phyloP scores from a whole-genome alignment of 2,113 vertebrate species.

The Poeciliopsis prolifica region DNA sequence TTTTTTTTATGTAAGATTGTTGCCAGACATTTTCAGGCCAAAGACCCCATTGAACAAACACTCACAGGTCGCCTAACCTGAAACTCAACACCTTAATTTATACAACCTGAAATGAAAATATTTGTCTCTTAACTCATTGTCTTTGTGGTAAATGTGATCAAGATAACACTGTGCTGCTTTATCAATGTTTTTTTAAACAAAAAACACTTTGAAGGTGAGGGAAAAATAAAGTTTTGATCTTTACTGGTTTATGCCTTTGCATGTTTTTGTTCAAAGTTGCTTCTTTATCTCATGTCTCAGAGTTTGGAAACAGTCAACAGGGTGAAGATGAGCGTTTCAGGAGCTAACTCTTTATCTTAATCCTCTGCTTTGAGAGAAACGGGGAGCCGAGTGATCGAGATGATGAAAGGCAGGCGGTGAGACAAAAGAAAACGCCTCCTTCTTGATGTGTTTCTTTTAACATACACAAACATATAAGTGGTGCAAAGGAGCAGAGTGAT shows the following conservation, averaged over 20 bases:
- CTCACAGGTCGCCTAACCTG: no score
- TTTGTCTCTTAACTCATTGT: no score
- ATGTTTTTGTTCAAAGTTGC: background rate
- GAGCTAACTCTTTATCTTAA: slow-evolving; percentile 52
- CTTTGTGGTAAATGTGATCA: background rate
- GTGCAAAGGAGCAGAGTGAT: slow-evolving; percentile 41
- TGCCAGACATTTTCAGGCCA: no score
- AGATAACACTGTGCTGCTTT: slow-evolving; percentile 22
- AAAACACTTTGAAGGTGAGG: background rate
- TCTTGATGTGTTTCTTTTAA: slow-evolving; percentile 20
- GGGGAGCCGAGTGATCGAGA: background rate
- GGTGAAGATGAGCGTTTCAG: background rate
- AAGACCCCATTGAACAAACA: no score
- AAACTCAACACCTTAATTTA: no score
- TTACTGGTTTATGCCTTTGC: slow-evolving; percentile 15
- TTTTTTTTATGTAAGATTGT: no score
- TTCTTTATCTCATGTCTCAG: slow-evolving; percentile 2
- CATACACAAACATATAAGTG: slow-evolving; percentile 18
- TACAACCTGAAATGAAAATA: no score
- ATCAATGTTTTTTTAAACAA: slow-evolving; percentile 11
- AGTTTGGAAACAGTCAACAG: slow-evolving; percentile 26
- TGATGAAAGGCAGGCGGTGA: background rate
- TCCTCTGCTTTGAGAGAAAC: slow-evolving; percentile 27
- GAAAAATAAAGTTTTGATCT: background rate
- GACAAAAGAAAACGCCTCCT: slow-evolving; percentile 9